Evolutionary conservation across 2,797 vertebrate species (phyloP).

Genomic region (Steatocranus sp.): DNA sequence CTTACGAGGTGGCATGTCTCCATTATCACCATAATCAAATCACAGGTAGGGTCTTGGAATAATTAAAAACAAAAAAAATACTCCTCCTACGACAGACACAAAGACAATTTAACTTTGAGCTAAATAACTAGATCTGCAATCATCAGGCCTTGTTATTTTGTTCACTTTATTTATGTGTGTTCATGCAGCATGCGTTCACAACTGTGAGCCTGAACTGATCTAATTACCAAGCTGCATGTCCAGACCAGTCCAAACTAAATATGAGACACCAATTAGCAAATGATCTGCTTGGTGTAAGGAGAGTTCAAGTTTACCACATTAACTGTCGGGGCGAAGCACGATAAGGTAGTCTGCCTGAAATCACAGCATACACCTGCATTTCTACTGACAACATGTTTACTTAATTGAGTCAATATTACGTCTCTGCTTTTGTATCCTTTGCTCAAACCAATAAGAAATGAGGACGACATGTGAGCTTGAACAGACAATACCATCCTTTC

Average conservation of each 20-base stretch:
- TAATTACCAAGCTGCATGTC: background rate
- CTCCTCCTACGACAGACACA: fast-evolving
- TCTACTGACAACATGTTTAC: background rate
- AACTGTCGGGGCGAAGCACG: fast-evolving
- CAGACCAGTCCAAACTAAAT: background rate
- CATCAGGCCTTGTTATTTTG: background rate
- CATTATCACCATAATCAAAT: background rate
- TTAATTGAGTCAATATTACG: background rate
- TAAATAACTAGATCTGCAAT: background rate
- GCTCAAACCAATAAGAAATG: background rate
- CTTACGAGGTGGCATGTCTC: fast-evolving
- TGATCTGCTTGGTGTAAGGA: background rate
- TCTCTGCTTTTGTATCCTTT: background rate
- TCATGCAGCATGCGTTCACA: background rate
- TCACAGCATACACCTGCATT: background rate
- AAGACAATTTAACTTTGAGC: background rate
- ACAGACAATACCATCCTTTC: conserved; percentile 27
- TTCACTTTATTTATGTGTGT: background rate
- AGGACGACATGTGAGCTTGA: background rate
- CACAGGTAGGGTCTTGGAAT: background rate
- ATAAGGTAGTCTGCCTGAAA: background rate
- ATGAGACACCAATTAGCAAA: background rate
- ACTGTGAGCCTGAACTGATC: background rate
- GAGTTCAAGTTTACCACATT: background rate
- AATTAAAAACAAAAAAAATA: background rate